Percentiles rank a stretch among this genome's conserved stretches.
Conservation (phyloP, 2,888 invertebrate species). For the Leptinotarsa rubiginosa region DNA sequence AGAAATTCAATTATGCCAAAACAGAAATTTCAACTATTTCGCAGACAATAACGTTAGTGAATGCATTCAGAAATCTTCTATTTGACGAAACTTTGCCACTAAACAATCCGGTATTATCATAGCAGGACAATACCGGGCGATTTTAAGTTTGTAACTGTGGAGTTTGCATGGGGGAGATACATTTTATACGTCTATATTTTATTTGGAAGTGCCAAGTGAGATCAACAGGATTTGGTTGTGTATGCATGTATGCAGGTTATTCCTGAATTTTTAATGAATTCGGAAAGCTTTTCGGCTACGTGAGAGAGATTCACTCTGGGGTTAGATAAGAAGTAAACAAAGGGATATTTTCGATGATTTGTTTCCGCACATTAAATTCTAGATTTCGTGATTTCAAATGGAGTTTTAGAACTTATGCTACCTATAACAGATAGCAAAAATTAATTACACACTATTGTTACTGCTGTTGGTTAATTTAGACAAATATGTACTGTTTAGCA, state of each 20-base stretch:
- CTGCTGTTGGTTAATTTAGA: too few relatives aligned
- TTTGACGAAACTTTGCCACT: constrained; percentile 20
- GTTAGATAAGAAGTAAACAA: background rate
- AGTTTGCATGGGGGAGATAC: background rate
- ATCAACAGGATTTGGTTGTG: constrained; percentile 21
- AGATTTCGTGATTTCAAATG: too few relatives aligned
- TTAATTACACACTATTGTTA: too few relatives aligned
- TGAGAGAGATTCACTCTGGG: background rate
- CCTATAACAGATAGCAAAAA: too few relatives aligned
- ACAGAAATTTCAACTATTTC: constrained; percentile 19
- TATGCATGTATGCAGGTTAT: background rate
- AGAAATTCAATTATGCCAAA: constrained; percentile 6
- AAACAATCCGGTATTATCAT: constrained; percentile 30
- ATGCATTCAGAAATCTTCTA: constrained; percentile 18
- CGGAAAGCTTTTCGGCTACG: background rate
- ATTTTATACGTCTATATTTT: constrained; percentile 20
- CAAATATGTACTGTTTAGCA: too few relatives aligned
- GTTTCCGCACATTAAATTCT: too few relatives aligned
- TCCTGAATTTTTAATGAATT: background rate
- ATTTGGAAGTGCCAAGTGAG: constrained; percentile 19
- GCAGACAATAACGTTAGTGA: constrained; percentile 14
- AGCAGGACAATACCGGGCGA: constrained; percentile 10
- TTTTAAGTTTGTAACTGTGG: constrained; percentile 18
- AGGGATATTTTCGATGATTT: background rate
- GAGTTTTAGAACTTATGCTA: too few relatives aligned